Evolutionary conservation across 2,797 vertebrate genomes (phyloP).

Genomic region (Sebastes taczanowskii): DNA sequence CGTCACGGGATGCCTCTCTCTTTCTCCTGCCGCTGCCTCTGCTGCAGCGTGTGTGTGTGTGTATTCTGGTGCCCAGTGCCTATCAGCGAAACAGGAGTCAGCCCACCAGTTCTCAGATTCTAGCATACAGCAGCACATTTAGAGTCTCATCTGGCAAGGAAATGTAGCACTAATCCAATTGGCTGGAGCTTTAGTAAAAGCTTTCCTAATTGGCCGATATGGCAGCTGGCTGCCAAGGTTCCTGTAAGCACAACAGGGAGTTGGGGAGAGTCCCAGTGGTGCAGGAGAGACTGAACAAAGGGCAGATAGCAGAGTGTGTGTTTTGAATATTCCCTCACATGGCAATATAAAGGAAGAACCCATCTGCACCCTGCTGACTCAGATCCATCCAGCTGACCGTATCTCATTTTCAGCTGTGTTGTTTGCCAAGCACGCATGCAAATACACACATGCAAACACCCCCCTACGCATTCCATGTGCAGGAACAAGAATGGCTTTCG

Average conservation of each 20-base stretch:
- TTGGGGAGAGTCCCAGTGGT: conserved; percentile 66
- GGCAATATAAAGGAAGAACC: conserved; percentile 27
- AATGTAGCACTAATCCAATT: conserved; percentile 75
- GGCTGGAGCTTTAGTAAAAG: conserved; percentile 76
- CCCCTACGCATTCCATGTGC: conserved; percentile 27
- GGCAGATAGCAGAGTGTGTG: conserved; percentile 42
- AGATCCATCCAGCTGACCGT: conserved; percentile 48
- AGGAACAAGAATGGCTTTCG: conserved; percentile 43
- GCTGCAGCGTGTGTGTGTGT: conserved; percentile 29
- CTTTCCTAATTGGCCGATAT: conserved; percentile 71
- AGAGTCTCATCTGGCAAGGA: conserved; percentile 63
- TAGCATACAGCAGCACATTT: conserved; percentile 76
- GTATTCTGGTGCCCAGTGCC: conserved; percentile 52
- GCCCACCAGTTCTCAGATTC: conserved; percentile 66
- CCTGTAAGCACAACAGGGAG: conserved; percentile 72
- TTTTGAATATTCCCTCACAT: conserved; percentile 57
- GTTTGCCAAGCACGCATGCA: conserved; percentile 22
- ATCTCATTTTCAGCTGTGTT: conserved; percentile 38
- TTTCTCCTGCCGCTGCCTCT: conserved; percentile 13
- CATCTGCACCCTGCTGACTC: conserved; percentile 57
- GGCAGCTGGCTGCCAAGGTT: conserved; percentile 66
- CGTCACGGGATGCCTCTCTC: conserved; percentile 15
- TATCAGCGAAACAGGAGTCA: conserved; percentile 70
- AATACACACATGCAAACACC: conserved; percentile 39
- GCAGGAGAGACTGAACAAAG: conserved; percentile 59